Conservation (phyloP, 2,888 invertebrate species). For the Hemicrepidius hirtus region DNA sequence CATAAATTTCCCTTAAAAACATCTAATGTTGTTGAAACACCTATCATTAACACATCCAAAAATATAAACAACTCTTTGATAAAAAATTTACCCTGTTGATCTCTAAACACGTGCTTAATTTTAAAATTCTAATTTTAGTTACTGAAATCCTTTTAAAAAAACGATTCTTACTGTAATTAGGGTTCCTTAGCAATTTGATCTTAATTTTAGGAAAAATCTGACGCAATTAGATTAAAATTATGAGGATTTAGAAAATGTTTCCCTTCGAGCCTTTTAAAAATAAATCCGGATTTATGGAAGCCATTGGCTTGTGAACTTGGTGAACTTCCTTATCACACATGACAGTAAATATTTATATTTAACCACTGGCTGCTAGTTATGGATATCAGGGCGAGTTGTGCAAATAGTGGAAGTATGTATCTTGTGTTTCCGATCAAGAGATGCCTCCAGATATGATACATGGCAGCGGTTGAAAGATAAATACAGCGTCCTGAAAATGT, state of each 20-base stretch:
- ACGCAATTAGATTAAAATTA: neutral
- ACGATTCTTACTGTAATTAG: too few relatives aligned
- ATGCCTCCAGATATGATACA: conserved; percentile 33
- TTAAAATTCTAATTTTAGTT: conserved; percentile 15
- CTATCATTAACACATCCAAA: conserved; percentile 48
- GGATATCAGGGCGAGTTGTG: conserved; percentile 36
- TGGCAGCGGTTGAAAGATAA: conserved; percentile 43
- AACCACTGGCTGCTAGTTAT: conserved; percentile 24
- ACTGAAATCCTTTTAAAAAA: neutral
- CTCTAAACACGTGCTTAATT: conserved; percentile 55
- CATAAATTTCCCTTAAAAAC: conserved; percentile 36
- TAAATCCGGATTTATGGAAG: conserved; percentile 20
- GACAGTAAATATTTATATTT: conserved; percentile 42
- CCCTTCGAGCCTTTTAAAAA: neutral
- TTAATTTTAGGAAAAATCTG: conserved; percentile 3
- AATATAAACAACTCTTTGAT: conserved; percentile 47
- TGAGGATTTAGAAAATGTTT: neutral
- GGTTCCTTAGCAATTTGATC: conserved; percentile 12
- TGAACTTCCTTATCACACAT: conserved; percentile 33
- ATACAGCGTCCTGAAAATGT: conserved; percentile 36
- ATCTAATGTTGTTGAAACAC: conserved; percentile 39
- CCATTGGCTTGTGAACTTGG: conserved; percentile 29
- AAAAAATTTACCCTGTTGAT: conserved; percentile 55
- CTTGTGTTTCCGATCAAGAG: conserved; percentile 32
- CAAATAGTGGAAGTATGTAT: conserved; percentile 33